These are phyloP conservation scores for Euplexia lucipara DNA, from an alignment of 2,888 invertebrate genomes.

Conservation along the genomic window DNA sequence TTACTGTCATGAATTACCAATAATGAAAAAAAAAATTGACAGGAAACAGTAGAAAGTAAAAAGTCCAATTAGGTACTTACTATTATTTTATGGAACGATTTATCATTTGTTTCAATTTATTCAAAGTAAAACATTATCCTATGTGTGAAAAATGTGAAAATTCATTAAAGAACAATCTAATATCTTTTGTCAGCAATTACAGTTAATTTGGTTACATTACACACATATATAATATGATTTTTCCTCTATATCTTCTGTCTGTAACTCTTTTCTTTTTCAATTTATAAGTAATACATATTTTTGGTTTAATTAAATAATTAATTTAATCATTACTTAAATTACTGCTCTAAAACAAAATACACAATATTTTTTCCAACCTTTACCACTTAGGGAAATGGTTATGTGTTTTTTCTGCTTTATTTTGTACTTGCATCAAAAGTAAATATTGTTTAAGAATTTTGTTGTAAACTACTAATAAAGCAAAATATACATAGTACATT, in stretches of 20 bases:
- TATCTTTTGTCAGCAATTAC: background rate
- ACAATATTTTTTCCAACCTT: constrained; percentile 14
- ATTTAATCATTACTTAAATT: too few relatives aligned
- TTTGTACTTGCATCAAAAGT: constrained; percentile 35
- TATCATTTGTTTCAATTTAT: background rate
- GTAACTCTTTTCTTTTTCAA: background rate
- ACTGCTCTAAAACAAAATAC: constrained; percentile 23
- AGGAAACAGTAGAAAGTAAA: background rate
- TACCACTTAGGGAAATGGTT: constrained; percentile 6
- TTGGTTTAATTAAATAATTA: too few relatives aligned
- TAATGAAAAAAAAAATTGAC: background rate
- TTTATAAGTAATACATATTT: background rate
- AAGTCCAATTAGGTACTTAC: too few relatives aligned
- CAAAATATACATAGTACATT: constrained; percentile 25
- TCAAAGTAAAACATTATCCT: background rate
- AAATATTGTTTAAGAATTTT: constrained; percentile 6
- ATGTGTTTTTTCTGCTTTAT: constrained; percentile 22
- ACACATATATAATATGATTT: background rate
- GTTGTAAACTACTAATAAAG: constrained; percentile 33
- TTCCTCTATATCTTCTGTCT: background rate
- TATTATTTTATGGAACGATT: too few relatives aligned
- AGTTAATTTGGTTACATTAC: constrained; percentile 1
- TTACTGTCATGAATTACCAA: too few relatives aligned
- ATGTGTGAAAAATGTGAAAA: too few relatives aligned
- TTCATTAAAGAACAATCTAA: background rate